phyloP scores from a whole-genome alignment of 2,113 vertebrate species.

The Tylochromis polylepis region DNA sequence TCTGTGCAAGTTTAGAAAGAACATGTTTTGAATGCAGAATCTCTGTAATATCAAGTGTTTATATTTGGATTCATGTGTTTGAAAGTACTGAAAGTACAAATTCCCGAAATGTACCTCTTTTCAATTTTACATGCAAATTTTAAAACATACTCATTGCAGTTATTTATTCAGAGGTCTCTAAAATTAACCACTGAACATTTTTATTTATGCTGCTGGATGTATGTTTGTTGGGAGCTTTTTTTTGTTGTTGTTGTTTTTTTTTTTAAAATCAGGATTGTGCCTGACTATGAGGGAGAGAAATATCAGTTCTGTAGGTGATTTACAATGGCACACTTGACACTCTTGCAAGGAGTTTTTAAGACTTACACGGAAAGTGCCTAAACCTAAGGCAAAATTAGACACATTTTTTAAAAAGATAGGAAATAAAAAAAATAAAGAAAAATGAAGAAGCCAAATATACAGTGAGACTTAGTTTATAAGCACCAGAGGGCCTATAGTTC shows the following conservation, averaged over 20 bases:
- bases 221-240: not conserved
- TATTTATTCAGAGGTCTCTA: not conserved
- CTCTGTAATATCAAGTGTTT: not conserved
- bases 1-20: not conserved
- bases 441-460: constrained; percentile 23
- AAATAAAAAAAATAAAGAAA: constrained; percentile 4
- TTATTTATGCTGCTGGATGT: not conserved
- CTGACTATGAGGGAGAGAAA: not conserved
- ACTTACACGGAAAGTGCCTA: not conserved
- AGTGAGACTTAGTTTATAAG: constrained; percentile 38
- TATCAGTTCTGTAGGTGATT: not conserved
- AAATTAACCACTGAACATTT: not conserved
- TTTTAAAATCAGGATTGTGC: not conserved
- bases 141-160: not conserved
- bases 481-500: constrained; percentile 42
- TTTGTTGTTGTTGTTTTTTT: not conserved
- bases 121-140: not conserved
- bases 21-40: not conserved
- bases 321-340: not conserved
- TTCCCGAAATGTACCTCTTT: not conserved
- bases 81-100: not conserved
- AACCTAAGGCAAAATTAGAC: constrained; percentile 37
- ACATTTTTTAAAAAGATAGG: not conserved
- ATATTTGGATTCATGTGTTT: not conserved
- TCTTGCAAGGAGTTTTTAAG: not conserved